These are phyloP conservation scores for Micromesistius poutassou DNA, from an alignment of 2,797 vertebrate genomes.

Conservation along the genomic window DNA sequence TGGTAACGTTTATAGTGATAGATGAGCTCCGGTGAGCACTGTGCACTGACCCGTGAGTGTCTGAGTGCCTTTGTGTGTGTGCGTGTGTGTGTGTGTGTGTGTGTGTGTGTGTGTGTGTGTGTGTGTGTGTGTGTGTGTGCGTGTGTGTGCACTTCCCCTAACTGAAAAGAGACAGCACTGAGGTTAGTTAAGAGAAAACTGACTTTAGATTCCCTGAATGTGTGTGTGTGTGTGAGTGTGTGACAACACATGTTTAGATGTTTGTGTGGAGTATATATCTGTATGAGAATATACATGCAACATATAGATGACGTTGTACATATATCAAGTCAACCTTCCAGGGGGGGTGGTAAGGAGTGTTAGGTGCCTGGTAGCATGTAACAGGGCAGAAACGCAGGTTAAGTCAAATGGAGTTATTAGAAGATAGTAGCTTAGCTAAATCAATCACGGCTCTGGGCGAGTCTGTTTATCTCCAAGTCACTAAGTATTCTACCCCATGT, in stretches of 20 bases:
- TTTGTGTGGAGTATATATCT: slow-evolving; percentile 11
- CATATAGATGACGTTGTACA: neutral
- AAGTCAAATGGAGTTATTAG: too few species aligned
- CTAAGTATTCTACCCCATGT: slow-evolving; percentile 27
- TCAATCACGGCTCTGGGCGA: too few species aligned
- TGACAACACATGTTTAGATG: neutral
- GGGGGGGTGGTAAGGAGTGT: too few species aligned
- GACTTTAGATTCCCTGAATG: neutral
- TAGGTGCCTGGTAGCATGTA: too few species aligned
- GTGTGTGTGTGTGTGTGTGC: neutral
- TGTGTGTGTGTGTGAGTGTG: neutral
- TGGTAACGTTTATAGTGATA: neutral
- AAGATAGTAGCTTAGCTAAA: too few species aligned
- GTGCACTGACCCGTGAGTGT: neutral
- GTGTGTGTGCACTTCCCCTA: neutral
- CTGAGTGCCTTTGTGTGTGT: neutral
- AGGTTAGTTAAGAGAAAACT: too few species aligned
- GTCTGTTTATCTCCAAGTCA: slow-evolving; percentile 13
- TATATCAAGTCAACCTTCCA: neutral
- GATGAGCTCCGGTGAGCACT: neutral
- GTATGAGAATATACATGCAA: slow-evolving; percentile 9
- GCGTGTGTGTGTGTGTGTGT: neutral
- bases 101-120: neutral
- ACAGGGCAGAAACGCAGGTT: too few species aligned
- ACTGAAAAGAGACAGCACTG: neutral